A percentile compares a stretch with the other conserved stretches of the same genome.
Conservation (phyloP, 2,888 invertebrate genomes). For the Reticulitermes lucifugus region DNA sequence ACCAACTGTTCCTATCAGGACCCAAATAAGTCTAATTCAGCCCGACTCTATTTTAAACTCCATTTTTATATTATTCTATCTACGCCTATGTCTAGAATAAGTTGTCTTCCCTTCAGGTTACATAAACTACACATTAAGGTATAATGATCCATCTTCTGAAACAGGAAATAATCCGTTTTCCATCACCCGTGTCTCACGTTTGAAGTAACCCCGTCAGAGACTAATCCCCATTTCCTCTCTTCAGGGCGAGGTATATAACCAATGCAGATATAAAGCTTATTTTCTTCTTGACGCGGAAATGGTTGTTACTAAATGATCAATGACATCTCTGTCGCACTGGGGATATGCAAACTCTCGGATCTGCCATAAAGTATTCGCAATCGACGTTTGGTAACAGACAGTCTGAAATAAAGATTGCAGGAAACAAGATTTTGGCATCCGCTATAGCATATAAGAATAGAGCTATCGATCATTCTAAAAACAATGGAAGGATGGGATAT, state of each 20-base stretch:
- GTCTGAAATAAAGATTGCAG: too few species aligned
- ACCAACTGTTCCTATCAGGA: too few species aligned
- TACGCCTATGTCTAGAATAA: too few species aligned
- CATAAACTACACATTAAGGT: too few species aligned
- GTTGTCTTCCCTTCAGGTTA: too few species aligned
- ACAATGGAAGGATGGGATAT: constrained; percentile 15
- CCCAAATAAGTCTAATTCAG: too few species aligned
- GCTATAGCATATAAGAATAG: not conserved
- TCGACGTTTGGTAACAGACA: not conserved
- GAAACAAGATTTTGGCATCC: not conserved
- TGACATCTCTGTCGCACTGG: not conserved
- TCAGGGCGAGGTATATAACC: not conserved
- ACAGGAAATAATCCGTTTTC: not conserved
- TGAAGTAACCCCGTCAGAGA: too few species aligned
- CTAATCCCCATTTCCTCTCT: not conserved
- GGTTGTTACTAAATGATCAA: constrained; percentile 15
- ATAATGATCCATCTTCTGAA: too few species aligned
- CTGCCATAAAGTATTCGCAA: not conserved
- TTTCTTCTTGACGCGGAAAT: not conserved
- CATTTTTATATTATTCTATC: too few species aligned
- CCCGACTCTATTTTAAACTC: too few species aligned
- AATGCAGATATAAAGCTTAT: not conserved
- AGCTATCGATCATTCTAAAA: constrained; percentile 17
- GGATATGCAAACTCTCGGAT: not conserved
- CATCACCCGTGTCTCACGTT: not conserved